These are phyloP conservation scores for Agrenia bidenticulata DNA, from an alignment of 2,888 invertebrate species.

Conservation along the genomic window DNA sequence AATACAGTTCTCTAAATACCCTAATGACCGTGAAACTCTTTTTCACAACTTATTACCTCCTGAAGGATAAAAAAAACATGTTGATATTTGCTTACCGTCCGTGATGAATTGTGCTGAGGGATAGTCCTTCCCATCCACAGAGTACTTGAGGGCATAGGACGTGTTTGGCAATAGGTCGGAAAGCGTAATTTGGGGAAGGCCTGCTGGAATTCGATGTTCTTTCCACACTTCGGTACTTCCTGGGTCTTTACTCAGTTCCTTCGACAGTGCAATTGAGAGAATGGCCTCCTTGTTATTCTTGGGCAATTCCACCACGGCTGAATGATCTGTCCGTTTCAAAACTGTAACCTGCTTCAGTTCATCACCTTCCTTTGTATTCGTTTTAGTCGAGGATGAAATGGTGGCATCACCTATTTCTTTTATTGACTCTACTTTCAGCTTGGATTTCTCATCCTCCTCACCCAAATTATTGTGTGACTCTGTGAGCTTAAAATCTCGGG, in stretches of 20 bases:
- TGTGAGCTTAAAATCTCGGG: conserved; percentile 47
- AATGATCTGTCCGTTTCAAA: conserved; percentile 44
- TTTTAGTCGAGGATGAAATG: conserved; percentile 13
- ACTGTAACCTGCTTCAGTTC: conserved; percentile 39
- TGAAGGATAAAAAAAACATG: too few relatives aligned
- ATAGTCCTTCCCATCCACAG: conserved; percentile 39
- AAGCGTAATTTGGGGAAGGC: conserved; percentile 46
- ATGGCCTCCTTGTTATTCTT: conserved; percentile 45
- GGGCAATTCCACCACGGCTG: conserved; percentile 48
- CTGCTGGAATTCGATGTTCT: conserved; percentile 47
- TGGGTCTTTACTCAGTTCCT: conserved; percentile 35
- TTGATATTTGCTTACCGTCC: conserved; percentile 31
- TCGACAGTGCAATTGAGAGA: conserved; percentile 49
- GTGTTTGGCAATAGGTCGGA: conserved; percentile 46
- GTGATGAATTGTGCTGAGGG: conserved; percentile 49
- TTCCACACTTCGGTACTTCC: conserved; percentile 45
- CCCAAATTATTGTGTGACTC: conserved; percentile 49
- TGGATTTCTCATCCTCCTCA: conserved; percentile 27
- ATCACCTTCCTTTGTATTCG: conserved; percentile 2
- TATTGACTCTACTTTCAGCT: conserved; percentile 6
- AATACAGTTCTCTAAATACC: conserved; percentile 1
- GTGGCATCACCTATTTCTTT: conserved; percentile 22
- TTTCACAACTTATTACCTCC: neutral
- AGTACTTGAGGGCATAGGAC: conserved; percentile 50
- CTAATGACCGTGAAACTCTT: conserved; percentile 3